Evolutionary conservation across 1,140 invertebrate species (phyloP).

Genomic region (Drosophila subpulchrella): DNA sequence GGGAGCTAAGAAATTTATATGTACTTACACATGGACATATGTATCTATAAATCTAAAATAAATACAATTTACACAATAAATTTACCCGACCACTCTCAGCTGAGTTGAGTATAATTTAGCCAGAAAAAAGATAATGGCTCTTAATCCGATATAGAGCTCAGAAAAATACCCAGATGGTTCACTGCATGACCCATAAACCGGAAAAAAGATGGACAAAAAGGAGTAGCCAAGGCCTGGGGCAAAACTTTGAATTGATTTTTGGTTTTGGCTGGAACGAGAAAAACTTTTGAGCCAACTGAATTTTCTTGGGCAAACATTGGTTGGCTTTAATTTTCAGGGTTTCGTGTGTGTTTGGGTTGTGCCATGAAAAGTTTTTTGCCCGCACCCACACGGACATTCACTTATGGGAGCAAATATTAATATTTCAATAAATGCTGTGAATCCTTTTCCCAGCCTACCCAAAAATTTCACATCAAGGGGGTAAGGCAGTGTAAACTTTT

Average conservation of each 20-base stretch:
- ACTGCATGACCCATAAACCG: slow-evolving; percentile 34
- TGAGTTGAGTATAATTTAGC: slow-evolving; percentile 57
- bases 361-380: slow-evolving; percentile 48
- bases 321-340: slow-evolving; percentile 32
- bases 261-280: slow-evolving; percentile 12
- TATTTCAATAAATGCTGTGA: slow-evolving; percentile 75
- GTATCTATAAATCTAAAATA: slow-evolving; percentile 75
- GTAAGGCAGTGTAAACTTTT: slow-evolving; percentile 46
- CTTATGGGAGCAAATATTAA: slow-evolving; percentile 71
- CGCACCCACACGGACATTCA: slow-evolving; percentile 37
- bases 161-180: slow-evolving; percentile 21
- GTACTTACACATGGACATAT: slow-evolving; percentile 53
- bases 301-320: slow-evolving; percentile 59
- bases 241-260: slow-evolving; percentile 73
- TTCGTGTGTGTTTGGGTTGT: slow-evolving; percentile 3
- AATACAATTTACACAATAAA: slow-evolving; percentile 72
- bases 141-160: slow-evolving; percentile 50
- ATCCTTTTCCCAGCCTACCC: slow-evolving; percentile 64
- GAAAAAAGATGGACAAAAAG: slow-evolving; percentile 13
- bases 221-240: slow-evolving; percentile 11
- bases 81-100: slow-evolving; percentile 33
- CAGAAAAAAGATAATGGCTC: slow-evolving; percentile 56
- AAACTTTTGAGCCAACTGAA: slow-evolving; percentile 49
- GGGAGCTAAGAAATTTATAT: slow-evolving; percentile 47
- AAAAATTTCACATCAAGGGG: slow-evolving; percentile 20